Conservation (phyloP, 92 coral and sea anemone species). For the Montipora capitata region DNA sequence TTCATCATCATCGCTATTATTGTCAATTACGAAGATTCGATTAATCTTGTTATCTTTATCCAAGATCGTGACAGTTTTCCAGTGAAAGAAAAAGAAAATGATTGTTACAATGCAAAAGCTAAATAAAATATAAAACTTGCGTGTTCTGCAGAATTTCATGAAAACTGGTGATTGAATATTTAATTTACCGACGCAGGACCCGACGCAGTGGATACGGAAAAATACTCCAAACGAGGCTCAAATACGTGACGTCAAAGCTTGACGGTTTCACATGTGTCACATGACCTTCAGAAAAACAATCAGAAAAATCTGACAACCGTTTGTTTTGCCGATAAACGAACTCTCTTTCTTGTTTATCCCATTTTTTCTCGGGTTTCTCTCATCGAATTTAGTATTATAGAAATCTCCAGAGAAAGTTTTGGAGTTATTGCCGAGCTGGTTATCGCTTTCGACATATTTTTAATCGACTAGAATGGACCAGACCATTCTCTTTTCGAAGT, state of each 20-base stretch:
- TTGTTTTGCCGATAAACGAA: background rate
- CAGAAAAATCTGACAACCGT: slow-evolving; percentile 7
- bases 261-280: slow-evolving; percentile 18
- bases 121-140: slow-evolving; percentile 18
- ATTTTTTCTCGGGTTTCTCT: background rate
- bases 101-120: slow-evolving; percentile 31
- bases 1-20: background rate
- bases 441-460: background rate
- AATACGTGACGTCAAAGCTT: slow-evolving; percentile 25
- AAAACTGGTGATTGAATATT: background rate
- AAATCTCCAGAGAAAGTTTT: too few species aligned
- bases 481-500: background rate
- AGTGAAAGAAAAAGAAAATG: slow-evolving; percentile 38
- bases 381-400: background rate
- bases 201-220: background rate
- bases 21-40: too few species aligned
- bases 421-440: background rate
- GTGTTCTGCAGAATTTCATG: slow-evolving; percentile 32
- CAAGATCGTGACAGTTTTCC: slow-evolving; percentile 46
- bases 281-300: slow-evolving; percentile 38
- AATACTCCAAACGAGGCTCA: background rate
- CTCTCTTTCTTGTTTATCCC: background rate
- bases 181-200: background rate
- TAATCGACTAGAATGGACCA: slow-evolving; percentile 15
- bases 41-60: background rate